A percentile compares a stretch with the other conserved stretches of the same genome.
Conservation (phyloP, 2,888 invertebrate genomes). For the Drosophila prostipennis region DNA sequence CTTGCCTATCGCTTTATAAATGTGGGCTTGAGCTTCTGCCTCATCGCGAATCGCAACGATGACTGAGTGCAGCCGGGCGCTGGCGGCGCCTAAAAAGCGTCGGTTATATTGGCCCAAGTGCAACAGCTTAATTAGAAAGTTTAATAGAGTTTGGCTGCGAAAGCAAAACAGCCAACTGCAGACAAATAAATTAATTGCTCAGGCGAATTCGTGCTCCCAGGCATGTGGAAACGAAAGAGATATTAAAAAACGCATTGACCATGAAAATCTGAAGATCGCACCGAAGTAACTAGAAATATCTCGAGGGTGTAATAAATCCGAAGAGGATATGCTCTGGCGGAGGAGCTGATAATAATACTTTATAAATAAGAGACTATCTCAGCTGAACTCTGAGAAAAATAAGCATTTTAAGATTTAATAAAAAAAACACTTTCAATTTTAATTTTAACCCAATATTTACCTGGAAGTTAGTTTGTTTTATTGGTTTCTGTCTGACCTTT, state of each 20-base stretch:
- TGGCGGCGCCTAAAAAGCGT: conserved; percentile 70
- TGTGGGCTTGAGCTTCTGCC: conserved; percentile 75
- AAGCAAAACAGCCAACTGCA: conserved; percentile 52
- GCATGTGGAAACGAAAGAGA: conserved; percentile 65
- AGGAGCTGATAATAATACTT: neutral
- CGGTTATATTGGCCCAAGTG: conserved; percentile 48
- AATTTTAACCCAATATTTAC: too few relatives aligned
- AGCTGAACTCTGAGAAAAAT: neutral
- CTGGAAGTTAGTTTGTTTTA: too few relatives aligned
- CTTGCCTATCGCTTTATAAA: conserved; percentile 45
- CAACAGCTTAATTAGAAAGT: conserved; percentile 72
- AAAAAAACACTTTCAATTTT: too few relatives aligned
- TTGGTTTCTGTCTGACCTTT: too few relatives aligned
- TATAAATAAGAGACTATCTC: neutral
- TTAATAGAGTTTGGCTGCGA: conserved; percentile 55
- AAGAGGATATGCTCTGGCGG: conserved; percentile 26
- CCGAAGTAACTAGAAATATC: conserved; percentile 21
- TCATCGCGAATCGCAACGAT: conserved; percentile 81
- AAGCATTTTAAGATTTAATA: too few relatives aligned
- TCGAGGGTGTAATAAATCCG: conserved; percentile 12
- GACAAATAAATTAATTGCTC: conserved; percentile 71
- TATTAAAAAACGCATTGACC: conserved; percentile 67
- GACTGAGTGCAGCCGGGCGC: conserved; percentile 64
- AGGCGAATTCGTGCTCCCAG: conserved; percentile 67
- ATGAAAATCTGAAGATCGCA: conserved; percentile 63